Conservation (phyloP, 2,888 invertebrate species). For the Hypomecis punctinalis region DNA sequence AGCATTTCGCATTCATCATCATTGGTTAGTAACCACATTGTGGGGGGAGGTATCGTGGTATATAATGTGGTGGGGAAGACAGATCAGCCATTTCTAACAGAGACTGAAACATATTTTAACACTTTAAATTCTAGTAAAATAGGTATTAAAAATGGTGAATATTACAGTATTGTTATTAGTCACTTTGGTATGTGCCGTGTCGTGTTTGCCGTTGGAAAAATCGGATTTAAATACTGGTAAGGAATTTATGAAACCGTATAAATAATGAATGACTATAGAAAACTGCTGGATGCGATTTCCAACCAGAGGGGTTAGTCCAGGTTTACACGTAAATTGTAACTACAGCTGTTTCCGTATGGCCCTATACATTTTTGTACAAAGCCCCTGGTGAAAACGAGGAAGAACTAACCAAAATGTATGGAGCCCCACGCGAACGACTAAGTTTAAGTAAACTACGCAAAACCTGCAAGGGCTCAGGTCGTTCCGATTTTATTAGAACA, state of each 20-base stretch:
- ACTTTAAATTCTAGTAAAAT: constrained; percentile 29
- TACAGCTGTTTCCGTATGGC: too few relatives aligned
- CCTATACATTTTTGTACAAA: too few relatives aligned
- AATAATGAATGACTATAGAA: too few relatives aligned
- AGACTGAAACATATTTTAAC: background rate
- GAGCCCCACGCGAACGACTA: too few relatives aligned
- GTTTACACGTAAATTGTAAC: too few relatives aligned
- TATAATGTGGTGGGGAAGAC: constrained; percentile 38
- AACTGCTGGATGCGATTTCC: too few relatives aligned
- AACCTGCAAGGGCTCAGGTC: too few relatives aligned
- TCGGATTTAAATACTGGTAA: constrained; percentile 47
- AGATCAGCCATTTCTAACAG: constrained; percentile 20
- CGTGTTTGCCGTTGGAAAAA: constrained; percentile 54
- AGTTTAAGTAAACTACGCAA: too few relatives aligned
- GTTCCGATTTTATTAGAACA: too few relatives aligned
- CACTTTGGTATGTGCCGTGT: constrained; percentile 47
- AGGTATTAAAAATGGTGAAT: constrained; percentile 42
- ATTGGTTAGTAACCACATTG: background rate
- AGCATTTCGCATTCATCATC: background rate
- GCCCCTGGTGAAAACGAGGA: too few relatives aligned
- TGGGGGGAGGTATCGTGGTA: constrained; percentile 31
- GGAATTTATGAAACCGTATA: background rate
- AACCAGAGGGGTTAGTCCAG: too few relatives aligned
- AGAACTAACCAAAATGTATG: too few relatives aligned
- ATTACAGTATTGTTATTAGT: constrained; percentile 48